phyloP scores from a whole-genome alignment of 1,140 invertebrate genomes.

The Diabrotica virgifera region DNA sequence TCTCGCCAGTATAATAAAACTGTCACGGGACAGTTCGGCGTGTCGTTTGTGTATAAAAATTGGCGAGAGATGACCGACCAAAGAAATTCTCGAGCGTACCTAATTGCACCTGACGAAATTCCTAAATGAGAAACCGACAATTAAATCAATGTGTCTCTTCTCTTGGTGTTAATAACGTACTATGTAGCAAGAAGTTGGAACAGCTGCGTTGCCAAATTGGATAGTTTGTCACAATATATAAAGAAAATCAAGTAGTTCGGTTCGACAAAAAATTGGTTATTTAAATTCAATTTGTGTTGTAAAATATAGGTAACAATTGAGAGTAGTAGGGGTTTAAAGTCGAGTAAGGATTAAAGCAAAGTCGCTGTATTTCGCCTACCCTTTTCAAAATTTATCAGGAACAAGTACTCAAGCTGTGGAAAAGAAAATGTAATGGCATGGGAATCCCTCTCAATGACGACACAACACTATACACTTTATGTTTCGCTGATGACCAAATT shows the following conservation, averaged over 20 bases:
- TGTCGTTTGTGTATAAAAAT: conserved; percentile 18
- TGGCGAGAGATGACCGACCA: conserved; percentile 6
- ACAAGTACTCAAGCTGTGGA: too few relatives aligned
- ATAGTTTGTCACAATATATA: too few relatives aligned
- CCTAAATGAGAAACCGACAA: conserved; percentile 31
- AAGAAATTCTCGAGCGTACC: conserved; percentile 12
- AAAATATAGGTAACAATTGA: too few relatives aligned
- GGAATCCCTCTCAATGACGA: too few relatives aligned
- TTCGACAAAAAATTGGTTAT: neutral
- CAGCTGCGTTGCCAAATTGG: neutral
- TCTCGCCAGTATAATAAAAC: conserved; percentile 24
- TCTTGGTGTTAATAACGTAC: conserved; percentile 38
- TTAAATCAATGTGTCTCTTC: conserved; percentile 39
- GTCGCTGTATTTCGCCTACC: too few relatives aligned
- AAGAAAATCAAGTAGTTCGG: too few relatives aligned
- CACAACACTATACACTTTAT: too few relatives aligned
- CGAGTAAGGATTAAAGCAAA: too few relatives aligned
- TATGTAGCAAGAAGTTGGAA: conserved; percentile 26
- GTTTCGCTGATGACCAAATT: too few relatives aligned
- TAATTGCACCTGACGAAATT: conserved; percentile 34
- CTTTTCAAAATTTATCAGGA: too few relatives aligned
- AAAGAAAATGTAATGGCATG: too few relatives aligned
- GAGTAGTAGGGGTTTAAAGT: too few relatives aligned
- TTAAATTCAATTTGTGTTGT: neutral
- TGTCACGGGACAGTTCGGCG: conserved; percentile 23